Evolutionary conservation across 2,888 invertebrate genomes (phyloP), one percentile per base, ranked within the genome.

Genomic region (Alentia gelatinosa): DNA sequence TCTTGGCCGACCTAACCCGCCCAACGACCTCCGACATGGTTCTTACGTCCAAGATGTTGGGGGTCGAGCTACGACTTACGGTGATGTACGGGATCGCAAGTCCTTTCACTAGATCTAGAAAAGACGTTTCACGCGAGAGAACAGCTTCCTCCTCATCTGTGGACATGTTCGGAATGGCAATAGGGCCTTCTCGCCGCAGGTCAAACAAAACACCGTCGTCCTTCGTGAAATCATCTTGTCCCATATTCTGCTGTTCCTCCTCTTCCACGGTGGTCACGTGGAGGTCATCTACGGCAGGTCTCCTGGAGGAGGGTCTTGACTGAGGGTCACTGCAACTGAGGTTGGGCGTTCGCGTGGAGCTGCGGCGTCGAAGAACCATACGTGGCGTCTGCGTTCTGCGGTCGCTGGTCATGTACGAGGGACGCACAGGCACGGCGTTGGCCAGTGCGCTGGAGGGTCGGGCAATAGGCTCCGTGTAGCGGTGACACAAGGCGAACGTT

Each of bases 71-170:
- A 7, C 83, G 15, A 19, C 83, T 83, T 37, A 83, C 83, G 15
- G 83, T 83, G 1, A 83, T 83, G 26, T 83, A 83, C 9, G 83
- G 83, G 83, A 83, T 83, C 19, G 83, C 83, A 37, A 83, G 83
- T 0, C 83, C 83, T 19, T 35, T 83, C 37, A 83, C 83, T 26
- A 83, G 83, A 39, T 83, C 83, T 1, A 83, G 35, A 19, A 83
- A 83, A 23, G n/a, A n/a, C 30, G 30, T 30, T 1, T 68, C 68
- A n/a, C 56, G 3, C 19, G 56, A 56, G 3, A 56, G n/a, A 4
- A 30, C 68, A 26, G n/a, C 68, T 30, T 83, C 83, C 9, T 79
- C 79, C 83, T 40, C 40, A 1, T 83, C 83, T 1, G 39, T 39
- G 9, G 40, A 30, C 68, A 68, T 30, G 12, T 3, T 68, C 30